These are phyloP conservation scores for Lypha dubia DNA, from an alignment of 2,888 invertebrate species.

Conservation along the genomic window DNA sequence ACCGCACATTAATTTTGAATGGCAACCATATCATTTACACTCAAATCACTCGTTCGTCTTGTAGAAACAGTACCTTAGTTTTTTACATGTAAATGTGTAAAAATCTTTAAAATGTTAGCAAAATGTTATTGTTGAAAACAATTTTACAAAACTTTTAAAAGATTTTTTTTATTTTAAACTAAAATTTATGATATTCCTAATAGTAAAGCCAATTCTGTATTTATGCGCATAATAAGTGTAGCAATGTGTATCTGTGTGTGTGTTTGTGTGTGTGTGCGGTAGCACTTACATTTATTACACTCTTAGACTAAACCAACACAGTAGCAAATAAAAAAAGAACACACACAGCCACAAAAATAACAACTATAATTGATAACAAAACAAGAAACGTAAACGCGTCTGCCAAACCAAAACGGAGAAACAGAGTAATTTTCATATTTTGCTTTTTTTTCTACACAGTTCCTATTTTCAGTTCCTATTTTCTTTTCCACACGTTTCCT, in stretches of 20 bases:
- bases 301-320: conserved; percentile 40
- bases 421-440: conserved; percentile 40
- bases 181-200: background rate
- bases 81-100: too few species aligned
- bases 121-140: too few species aligned
- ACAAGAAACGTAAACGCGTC: conserved; percentile 65
- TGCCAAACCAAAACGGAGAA: conserved; percentile 46
- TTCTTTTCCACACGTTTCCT: conserved; percentile 1
- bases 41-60: too few species aligned
- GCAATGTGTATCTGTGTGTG: conserved; percentile 10
- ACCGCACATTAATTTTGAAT: too few species aligned
- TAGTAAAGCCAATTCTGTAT: background rate
- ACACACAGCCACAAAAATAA: conserved; percentile 57
- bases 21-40: too few species aligned
- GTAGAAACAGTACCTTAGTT: too few species aligned
- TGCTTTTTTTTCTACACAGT: background rate
- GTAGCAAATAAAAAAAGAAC: background rate
- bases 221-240: too few species aligned
- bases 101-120: too few species aligned
- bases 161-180: background rate
- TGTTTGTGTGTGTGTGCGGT: conserved; percentile 12
- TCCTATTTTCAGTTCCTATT: too few species aligned
- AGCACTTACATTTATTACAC: conserved; percentile 55
- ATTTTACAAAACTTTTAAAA: background rate
- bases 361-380: conserved; percentile 71